Conservation (phyloP, 2,888 invertebrate species). For the Epistrophe eligans region DNA sequence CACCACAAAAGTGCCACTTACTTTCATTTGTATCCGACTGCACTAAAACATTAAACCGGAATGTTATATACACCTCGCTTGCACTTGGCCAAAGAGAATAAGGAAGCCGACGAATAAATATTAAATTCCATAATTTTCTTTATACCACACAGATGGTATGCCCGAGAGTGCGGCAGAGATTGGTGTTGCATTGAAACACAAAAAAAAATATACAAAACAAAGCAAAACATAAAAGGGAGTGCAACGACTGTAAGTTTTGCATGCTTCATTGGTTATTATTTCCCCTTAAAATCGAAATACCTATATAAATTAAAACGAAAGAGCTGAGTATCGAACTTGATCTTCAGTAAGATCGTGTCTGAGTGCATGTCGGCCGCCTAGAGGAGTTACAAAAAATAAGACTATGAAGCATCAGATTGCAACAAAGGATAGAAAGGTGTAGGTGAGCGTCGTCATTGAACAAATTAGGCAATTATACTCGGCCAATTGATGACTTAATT, state of each 20-base stretch:
- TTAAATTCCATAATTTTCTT: conserved; percentile 59
- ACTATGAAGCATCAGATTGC: neutral
- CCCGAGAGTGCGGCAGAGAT: neutral
- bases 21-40: conserved; percentile 49
- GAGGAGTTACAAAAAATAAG: neutral
- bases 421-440: conserved; percentile 53
- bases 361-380: neutral
- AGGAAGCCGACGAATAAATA: conserved; percentile 55
- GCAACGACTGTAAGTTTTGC: conserved; percentile 32
- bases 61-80: conserved; percentile 35
- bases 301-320: conserved; percentile 33
- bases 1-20: conserved; percentile 38
- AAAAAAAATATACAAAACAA: conserved; percentile 18
- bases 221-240: conserved; percentile 35
- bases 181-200: neutral
- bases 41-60: conserved; percentile 45
- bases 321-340: conserved; percentile 48
- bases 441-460: conserved; percentile 42
- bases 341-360: conserved; percentile 54
- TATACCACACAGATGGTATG: conserved; percentile 35
- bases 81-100: conserved; percentile 49
- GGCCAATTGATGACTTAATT: conserved; percentile 67
- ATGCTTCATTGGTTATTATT: conserved; percentile 41
- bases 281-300: conserved; percentile 10
- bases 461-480: conserved; percentile 50